Conservation (phyloP, 2,888 invertebrate genomes). For the Branchinecta sandiegonensis region DNA sequence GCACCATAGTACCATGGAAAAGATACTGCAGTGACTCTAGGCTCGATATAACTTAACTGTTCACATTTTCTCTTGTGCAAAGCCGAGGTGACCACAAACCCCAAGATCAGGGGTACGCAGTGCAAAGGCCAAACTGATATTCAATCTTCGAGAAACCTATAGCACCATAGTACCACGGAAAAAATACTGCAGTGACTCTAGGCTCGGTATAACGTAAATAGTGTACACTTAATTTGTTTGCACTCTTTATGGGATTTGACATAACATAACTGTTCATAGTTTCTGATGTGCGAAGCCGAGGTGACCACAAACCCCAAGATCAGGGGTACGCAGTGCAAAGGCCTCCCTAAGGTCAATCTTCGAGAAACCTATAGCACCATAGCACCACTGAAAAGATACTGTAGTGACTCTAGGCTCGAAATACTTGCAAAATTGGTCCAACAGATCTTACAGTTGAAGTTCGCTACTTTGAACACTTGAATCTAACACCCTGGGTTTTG, state of each 20-base stretch:
- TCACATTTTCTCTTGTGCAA: not conserved
- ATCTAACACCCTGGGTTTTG: no score
- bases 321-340: conserved; percentile 11
- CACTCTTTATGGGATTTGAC: no score
- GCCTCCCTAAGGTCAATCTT: not conserved
- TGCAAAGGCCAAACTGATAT: not conserved
- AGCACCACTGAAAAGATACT: not conserved
- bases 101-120: conserved; percentile 8
- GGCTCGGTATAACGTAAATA: no score
- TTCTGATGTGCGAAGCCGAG: not conserved
- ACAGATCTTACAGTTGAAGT: no score
- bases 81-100: not conserved
- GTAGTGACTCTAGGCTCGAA: not conserved
- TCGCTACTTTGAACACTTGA: no score
- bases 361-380: conserved; percentile 8
- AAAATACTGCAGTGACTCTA: no score
- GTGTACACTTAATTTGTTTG: no score
- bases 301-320: not conserved
- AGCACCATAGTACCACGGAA: no score
- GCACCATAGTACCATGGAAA: not conserved
- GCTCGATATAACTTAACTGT: not conserved
- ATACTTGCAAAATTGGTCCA: no score
- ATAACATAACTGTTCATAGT: no score
- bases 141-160: no score
- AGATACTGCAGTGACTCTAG: not conserved